phyloP scores from a whole-genome alignment of 2,113 vertebrate genomes.

The Cacatua alba region DNA sequence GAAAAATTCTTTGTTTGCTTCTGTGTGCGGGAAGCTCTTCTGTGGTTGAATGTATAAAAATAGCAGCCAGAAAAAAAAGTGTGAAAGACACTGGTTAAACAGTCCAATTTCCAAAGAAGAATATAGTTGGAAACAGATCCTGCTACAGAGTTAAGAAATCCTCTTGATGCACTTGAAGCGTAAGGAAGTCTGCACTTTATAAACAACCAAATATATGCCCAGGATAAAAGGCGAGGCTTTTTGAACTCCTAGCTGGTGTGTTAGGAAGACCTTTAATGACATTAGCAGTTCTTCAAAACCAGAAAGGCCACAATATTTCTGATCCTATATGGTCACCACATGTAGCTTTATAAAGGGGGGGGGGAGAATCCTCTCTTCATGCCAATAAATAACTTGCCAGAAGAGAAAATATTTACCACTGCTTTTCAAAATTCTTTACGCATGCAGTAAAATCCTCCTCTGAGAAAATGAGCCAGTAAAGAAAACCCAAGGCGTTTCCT shows the following conservation, averaged over 20 bases:
- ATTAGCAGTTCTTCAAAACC: constrained; percentile 73
- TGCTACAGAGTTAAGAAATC: not conserved
- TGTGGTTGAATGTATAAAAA: constrained; percentile 51
- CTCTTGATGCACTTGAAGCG: constrained; percentile 56
- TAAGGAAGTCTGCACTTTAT: constrained; percentile 68
- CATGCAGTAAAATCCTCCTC: too few relatives aligned
- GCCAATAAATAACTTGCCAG: too few relatives aligned
- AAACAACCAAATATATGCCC: constrained; percentile 59
- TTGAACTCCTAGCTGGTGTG: constrained; percentile 57
- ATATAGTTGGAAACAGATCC: constrained; percentile 65
- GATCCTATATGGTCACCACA: constrained; percentile 68
- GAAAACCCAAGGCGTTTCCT: too few relatives aligned
- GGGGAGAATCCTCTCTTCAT: too few relatives aligned
- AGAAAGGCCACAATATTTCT: constrained; percentile 64
- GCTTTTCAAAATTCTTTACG: too few relatives aligned
- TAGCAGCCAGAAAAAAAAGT: constrained; percentile 60
- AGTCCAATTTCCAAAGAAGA: constrained; percentile 39
- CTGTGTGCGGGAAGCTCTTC: constrained; percentile 39
- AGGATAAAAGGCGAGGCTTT: constrained; percentile 67
- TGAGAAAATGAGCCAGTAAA: too few relatives aligned
- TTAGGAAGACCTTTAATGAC: constrained; percentile 72
- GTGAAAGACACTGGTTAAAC: constrained; percentile 53
- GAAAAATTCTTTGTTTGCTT: constrained; percentile 49
- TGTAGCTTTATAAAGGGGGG: constrained; percentile 19
- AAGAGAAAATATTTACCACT: too few relatives aligned